Conservation (phyloP, 2,888 invertebrate genomes). For the Hyppa rectilinea region DNA sequence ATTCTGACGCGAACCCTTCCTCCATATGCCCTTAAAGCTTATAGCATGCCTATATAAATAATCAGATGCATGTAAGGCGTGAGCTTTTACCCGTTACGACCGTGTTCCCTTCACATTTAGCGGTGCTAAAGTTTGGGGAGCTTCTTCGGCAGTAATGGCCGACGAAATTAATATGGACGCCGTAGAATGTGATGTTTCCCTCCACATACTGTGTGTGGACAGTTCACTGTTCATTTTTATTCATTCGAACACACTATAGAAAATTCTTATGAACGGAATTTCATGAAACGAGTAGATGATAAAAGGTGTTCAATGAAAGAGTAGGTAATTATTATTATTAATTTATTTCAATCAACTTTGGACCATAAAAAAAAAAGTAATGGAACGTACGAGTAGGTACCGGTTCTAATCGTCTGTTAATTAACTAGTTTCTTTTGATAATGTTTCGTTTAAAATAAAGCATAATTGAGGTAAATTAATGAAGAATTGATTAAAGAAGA, state of each 20-base stretch:
- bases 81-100: slow-evolving; percentile 41
- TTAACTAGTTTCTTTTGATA: background rate
- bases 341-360: too few relatives aligned
- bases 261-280: background rate
- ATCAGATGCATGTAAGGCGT: slow-evolving; percentile 42
- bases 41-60: slow-evolving; percentile 18
- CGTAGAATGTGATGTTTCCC: slow-evolving; percentile 17
- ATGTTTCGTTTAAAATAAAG: background rate
- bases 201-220: background rate
- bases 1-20: slow-evolving; percentile 3
- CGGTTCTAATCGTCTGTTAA: background rate
- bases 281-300: background rate
- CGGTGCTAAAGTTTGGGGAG: slow-evolving; percentile 28
- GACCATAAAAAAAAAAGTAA: too few relatives aligned
- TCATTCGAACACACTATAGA: background rate
- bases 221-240: slow-evolving; percentile 9
- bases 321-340: too few relatives aligned
- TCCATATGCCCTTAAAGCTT: slow-evolving; percentile 4
- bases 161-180: slow-evolving; percentile 41
- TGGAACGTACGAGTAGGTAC: background rate
- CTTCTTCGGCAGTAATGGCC: slow-evolving; percentile 30
- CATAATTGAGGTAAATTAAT: background rate
- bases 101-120: slow-evolving; percentile 40
- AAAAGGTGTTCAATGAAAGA: background rate
- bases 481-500: background rate